Evolutionary conservation across 1,140 invertebrate genomes (phyloP), one percentile per base, ranked within the genome.

Genomic region (Heliothis virescens): DNA sequence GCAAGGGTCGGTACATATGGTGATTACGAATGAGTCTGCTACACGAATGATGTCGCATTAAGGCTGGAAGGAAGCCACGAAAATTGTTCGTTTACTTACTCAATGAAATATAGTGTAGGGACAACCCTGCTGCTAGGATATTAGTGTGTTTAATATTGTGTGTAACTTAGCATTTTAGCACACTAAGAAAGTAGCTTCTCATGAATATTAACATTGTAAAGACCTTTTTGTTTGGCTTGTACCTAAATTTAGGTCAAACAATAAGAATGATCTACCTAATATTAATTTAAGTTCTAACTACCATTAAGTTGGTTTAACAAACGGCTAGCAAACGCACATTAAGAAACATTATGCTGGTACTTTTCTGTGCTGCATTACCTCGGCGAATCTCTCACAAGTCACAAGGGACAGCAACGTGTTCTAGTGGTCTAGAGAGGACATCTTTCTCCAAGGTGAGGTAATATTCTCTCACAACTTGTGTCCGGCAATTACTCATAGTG

Each of bases 1-100:
- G 80, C 83, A 85, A 84, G 82, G 82, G 82, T 57, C 76, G 62
- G 47, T 57, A 79, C 82, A 84, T 83, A 86, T 86, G 83, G 81
- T 88, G 88, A 89, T 89, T 89, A 87, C 88, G 84, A 88, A 89
- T 85, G 86, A 83, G 84, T 52, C 79, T 67, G 76, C 18, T 67
- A 47, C 18, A 75, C 72, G 65, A 52, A 57, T 81, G 53, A 69
- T 71, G 55, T 69, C 62, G 52, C 52, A 47, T 69, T 78, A 67
- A 50, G 34, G 48, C 47, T 13, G n/a, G 29, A 15, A 50, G 9
- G 16, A 34, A 69, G 60, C 29, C 62, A 13, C 62, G n/a, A 10
- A 16, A 76, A 53, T 29, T 76, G 47, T 76, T 76, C 63, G n/a
- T 18, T 2, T 67, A n/a, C 48, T 21, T 67, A n/a, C 48, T 21